Evolutionary conservation across 2,113 vertebrate species (phyloP).

Genomic region (Rynchops niger): DNA sequence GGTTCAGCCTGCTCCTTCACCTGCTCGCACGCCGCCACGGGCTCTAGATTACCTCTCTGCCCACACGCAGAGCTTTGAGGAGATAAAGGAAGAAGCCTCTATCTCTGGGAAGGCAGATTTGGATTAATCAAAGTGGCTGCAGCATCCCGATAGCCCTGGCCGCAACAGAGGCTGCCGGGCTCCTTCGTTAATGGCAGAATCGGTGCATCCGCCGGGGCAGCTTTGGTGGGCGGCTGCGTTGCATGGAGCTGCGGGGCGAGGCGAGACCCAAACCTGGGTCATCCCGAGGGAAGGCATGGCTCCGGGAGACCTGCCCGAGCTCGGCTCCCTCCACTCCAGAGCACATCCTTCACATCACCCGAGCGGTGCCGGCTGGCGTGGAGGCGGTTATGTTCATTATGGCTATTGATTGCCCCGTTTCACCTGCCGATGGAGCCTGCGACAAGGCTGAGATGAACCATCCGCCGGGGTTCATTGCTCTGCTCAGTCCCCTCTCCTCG

Average conservation of each 20-base stretch:
- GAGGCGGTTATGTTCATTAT: background rate
- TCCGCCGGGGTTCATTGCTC: background rate
- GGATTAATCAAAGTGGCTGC: background rate
- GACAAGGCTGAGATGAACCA: background rate
- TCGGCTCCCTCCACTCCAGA: background rate
- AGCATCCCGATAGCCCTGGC: background rate
- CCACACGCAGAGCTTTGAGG: background rate
- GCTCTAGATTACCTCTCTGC: background rate
- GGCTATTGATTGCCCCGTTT: background rate
- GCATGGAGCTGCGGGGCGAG: background rate
- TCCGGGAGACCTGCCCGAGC: background rate
- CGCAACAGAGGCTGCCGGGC: background rate
- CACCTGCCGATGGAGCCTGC: background rate
- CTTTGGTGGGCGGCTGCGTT: rapidly evolving
- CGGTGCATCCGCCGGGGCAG: rapidly evolving
- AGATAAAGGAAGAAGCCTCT: background rate
- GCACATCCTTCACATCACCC: rapidly evolving
- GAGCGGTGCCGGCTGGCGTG: rapidly evolving
- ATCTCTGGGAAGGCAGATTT: background rate
- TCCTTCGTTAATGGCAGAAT: rapidly evolving
- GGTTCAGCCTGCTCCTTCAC: background rate
- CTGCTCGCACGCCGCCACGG: background rate
- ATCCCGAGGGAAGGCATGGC: background rate
- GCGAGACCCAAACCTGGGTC: rapidly evolving
- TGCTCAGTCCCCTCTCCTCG: background rate